A percentile compares a stretch with the other conserved stretches of the same genome.
Conservation (phyloP, 2,113 vertebrate genomes). For the Stegostoma tigrinum region DNA sequence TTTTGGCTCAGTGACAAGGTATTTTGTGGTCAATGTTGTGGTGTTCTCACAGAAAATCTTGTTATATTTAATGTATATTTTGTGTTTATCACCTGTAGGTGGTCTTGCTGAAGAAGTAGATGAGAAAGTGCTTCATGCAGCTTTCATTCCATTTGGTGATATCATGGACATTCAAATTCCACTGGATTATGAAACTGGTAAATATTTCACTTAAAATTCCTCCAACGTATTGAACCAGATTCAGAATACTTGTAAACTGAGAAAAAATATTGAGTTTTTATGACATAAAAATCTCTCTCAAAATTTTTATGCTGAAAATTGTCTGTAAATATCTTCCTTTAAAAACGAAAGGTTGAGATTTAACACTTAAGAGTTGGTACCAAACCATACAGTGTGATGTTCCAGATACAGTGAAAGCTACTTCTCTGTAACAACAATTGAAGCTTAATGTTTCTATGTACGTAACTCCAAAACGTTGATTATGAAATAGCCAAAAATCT, state of each 20-base stretch:
- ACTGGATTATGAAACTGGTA: slow-evolving; percentile 92
- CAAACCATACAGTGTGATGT: background rate
- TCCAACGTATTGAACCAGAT: too few relatives aligned
- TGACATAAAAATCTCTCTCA: background rate
- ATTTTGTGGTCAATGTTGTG: background rate
- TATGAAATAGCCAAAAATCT: background rate
- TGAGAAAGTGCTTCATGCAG: slow-evolving; percentile 87
- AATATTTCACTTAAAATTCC: slow-evolving; percentile 23
- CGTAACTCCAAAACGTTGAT: background rate
- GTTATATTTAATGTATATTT: background rate
- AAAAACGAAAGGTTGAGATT: background rate
- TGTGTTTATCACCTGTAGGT: slow-evolving; percentile 53
- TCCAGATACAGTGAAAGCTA: background rate
- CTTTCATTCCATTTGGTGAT: slow-evolving; percentile 92
- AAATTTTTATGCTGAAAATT: background rate
- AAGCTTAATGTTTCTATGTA: background rate
- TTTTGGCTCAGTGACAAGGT: background rate
- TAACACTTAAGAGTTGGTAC: background rate
- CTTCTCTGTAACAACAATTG: background rate
- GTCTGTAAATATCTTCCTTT: background rate
- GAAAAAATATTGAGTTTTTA: background rate
- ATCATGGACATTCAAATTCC: slow-evolving; percentile 94
- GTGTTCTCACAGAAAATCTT: background rate
- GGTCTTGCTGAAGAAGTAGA: slow-evolving; percentile 93
- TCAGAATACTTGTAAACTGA: background rate